Evolutionary conservation across 2,797 vertebrate genomes (phyloP).

Genomic region (Percopsis omiscomaycus): DNA sequence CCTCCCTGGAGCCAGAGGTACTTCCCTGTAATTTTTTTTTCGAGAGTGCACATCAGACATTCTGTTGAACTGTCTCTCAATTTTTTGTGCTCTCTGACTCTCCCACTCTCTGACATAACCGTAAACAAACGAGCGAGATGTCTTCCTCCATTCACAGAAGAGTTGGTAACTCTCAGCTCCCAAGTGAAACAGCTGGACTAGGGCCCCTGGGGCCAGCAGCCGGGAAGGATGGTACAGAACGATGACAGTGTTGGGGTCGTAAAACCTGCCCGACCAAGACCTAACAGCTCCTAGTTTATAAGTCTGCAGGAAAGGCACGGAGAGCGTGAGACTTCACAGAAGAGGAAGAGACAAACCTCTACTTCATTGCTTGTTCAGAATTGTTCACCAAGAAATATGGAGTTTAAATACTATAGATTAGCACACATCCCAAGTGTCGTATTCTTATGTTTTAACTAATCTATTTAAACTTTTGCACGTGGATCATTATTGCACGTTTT

Average conservation of each 20-base stretch:
- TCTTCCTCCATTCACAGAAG: constrained; percentile 54
- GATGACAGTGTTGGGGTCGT: constrained; percentile 67
- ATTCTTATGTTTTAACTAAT: too few species aligned
- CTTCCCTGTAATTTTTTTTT: constrained; percentile 79
- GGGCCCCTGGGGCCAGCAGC: constrained; percentile 24
- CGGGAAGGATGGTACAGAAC: constrained; percentile 38
- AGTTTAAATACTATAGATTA: too few species aligned
- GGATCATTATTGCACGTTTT: too few species aligned
- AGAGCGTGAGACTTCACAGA: not conserved
- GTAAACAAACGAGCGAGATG: constrained; percentile 54
- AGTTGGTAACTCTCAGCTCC: constrained; percentile 40
- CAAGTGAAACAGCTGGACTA: constrained; percentile 68
- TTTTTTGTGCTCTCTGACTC: not conserved
- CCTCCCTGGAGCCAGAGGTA: constrained; percentile 48
- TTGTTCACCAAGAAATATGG: too few species aligned
- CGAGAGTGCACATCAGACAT: constrained; percentile 69
- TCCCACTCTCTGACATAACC: constrained; percentile 35
- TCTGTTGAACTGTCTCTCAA: constrained; percentile 8
- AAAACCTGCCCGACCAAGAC: constrained; percentile 77
- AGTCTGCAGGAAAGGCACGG: constrained; percentile 37
- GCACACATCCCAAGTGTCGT: too few species aligned
- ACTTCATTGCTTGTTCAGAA: too few species aligned
- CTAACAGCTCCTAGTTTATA: constrained; percentile 57
- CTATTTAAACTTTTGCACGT: too few species aligned
- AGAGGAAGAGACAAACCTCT: constrained; percentile 1